A percentile compares a stretch with the other conserved stretches of the same genome.
phyloP scores from a whole-genome alignment of 1,140 invertebrate species.

The Megalonaias nervosa region DNA sequence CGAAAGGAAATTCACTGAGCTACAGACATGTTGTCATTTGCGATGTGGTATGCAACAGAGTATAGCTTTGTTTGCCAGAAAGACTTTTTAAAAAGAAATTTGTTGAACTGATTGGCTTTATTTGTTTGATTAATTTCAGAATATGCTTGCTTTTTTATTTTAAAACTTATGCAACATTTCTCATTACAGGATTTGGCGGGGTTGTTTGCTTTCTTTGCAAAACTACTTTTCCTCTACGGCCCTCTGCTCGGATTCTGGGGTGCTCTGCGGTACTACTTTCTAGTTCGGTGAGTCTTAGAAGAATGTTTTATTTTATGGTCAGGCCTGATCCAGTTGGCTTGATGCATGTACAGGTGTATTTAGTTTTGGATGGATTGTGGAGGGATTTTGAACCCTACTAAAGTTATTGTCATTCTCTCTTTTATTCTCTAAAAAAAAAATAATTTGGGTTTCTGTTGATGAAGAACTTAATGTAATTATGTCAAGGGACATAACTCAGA shows the following conservation, averaged over 20 bases:
- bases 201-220: slow-evolving; percentile 47
- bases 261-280: slow-evolving; percentile 55
- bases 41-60: too few species aligned
- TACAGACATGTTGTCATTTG: too few species aligned
- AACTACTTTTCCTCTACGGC: slow-evolving; percentile 56
- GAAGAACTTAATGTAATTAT: too few species aligned
- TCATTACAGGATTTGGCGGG: slow-evolving; percentile 55
- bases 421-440: too few species aligned
- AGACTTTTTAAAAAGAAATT: too few species aligned
- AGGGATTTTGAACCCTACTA: neutral
- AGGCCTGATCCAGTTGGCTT: neutral
- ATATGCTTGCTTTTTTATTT: too few species aligned
- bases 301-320: neutral
- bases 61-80: too few species aligned
- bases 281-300: slow-evolving; percentile 47
- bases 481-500: too few species aligned
- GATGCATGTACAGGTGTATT: neutral
- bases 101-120: too few species aligned
- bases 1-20: too few species aligned
- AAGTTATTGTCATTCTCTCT: neutral
- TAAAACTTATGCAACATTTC: neutral
- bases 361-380: neutral
- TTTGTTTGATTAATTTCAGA: too few species aligned
- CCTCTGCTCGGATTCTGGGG: slow-evolving; percentile 54
- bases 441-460: too few species aligned